Evolutionary conservation across 2,888 invertebrate genomes (phyloP).

Genomic region (Hemithea aestivaria): DNA sequence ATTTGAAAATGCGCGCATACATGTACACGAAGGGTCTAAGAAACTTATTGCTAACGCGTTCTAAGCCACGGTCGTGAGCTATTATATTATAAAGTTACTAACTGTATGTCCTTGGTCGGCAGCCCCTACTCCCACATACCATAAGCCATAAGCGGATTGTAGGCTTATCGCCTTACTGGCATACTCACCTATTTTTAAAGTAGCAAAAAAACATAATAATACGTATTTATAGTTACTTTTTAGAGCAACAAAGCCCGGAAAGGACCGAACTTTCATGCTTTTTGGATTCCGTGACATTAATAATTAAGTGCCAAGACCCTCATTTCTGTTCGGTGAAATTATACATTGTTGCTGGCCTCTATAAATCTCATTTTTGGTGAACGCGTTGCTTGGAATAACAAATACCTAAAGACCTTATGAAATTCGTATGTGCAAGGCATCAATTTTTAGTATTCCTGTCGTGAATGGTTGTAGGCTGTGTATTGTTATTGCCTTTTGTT

Average conservation of each 20-base stretch:
- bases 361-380: slow-evolving; percentile 72
- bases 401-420: slow-evolving; percentile 32
- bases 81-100: too few species aligned
- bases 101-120: slow-evolving; percentile 55
- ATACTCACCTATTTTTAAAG: slow-evolving; percentile 65
- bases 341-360: slow-evolving; percentile 71
- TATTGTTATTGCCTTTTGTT: slow-evolving; percentile 7
- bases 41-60: too few species aligned
- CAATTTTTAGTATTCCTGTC: slow-evolving; percentile 24
- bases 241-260: slow-evolving; percentile 62
- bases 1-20: too few species aligned
- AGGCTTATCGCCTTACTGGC: slow-evolving; percentile 67
- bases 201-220: slow-evolving; percentile 63
- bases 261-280: slow-evolving; percentile 61
- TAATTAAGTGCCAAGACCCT: slow-evolving; percentile 66
- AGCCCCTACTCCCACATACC: slow-evolving; percentile 50
- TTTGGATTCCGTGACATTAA: slow-evolving; percentile 76
- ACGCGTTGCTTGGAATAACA: slow-evolving; percentile 63
- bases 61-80: too few species aligned
- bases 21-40: too few species aligned
- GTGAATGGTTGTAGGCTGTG: slow-evolving; percentile 1
- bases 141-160: slow-evolving; percentile 76
- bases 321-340: slow-evolving; percentile 55
- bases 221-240: slow-evolving; percentile 39
- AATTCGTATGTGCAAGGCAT: slow-evolving; percentile 16